Base-by-base conservation (phyloP, 2,888 invertebrate species). In the Protodeltote pygarga region DNA sequence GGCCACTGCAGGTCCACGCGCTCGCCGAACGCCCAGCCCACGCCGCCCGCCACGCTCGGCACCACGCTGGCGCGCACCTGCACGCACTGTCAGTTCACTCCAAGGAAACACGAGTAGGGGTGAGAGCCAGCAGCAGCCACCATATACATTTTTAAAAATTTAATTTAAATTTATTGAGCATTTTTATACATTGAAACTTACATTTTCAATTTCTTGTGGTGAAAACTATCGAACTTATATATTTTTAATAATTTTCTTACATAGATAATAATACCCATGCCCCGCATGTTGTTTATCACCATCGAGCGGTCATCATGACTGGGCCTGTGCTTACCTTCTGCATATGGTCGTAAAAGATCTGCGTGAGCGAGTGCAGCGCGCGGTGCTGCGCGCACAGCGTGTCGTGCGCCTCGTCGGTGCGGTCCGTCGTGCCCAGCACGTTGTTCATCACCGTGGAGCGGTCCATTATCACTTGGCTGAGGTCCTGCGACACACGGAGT, bases 391-490 rank as follows among this genome's bases (percentile, higher is more conserved):
- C 83, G 31, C 77, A 81, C 32, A 83, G 83, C 10, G 35, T 81
- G 71, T 44, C 76, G 6, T 55, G 51, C 27, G 69, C 34, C 35
- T 71, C 73, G 4, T 75, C 75, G 83, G 84, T 29, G 46, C 83
- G 75, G 47, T 92, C 93, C 2, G 93, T 84, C 1, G 94, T 83
- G 1, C 95, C 96, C 37, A 97, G 90, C 59, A 98, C 95, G 58
- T 96, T 95, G 32, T 95, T 95, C 72, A 97, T 95, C 71, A 98
- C 96, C 4, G 96, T 96, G 55, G 96, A 96, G 10, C 98, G 93
- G 85, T 98, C 98, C 44, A 98, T 98, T 53, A 98, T 95, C 65
- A 98, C 90, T 65, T 98, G 97, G 6, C 97, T 96, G 80, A 98
- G 94, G 81, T 98, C 98, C 87, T 72, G 85, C 0, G n/a, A n/a